Conservation (phyloP, 2,888 invertebrate species). For the Polyploca ridens region DNA sequence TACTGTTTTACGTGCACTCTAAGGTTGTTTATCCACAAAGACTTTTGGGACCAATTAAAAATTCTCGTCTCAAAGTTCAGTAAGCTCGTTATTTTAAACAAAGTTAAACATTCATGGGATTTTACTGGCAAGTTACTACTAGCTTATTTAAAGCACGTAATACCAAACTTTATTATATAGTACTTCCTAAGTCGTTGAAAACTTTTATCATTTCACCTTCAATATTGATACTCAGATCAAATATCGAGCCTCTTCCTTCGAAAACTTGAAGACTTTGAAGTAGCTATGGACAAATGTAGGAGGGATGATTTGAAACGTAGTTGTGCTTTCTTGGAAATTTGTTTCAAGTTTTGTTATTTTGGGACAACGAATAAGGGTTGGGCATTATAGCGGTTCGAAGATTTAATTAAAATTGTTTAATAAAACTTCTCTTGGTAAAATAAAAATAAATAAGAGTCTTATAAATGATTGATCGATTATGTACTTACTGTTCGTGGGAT, state of each 20-base stretch:
- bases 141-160: not conserved
- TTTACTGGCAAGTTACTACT: not conserved
- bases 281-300: slow-evolving; percentile 11
- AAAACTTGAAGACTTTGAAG: slow-evolving; percentile 20
- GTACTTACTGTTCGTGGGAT: no score
- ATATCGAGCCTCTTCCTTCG: slow-evolving; percentile 19
- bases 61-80: not conserved
- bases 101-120: slow-evolving; percentile 7
- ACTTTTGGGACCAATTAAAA: slow-evolving; percentile 2
- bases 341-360: not conserved
- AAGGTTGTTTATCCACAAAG: not conserved
- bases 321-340: not conserved
- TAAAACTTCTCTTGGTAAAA: not conserved
- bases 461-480: not conserved
- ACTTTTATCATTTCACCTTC: slow-evolving; percentile 12
- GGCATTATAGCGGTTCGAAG: not conserved
- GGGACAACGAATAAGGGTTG: not conserved
- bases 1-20: not conserved
- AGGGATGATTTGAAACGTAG: not conserved
- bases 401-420: not conserved
- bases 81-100: not conserved
- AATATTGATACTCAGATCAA: slow-evolving; percentile 20
- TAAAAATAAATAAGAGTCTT: not conserved
- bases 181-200: slow-evolving; percentile 4
- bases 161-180: slow-evolving; percentile 4